Conservation (phyloP, 2,113 vertebrate species). For the Propithecus coquereli region DNA sequence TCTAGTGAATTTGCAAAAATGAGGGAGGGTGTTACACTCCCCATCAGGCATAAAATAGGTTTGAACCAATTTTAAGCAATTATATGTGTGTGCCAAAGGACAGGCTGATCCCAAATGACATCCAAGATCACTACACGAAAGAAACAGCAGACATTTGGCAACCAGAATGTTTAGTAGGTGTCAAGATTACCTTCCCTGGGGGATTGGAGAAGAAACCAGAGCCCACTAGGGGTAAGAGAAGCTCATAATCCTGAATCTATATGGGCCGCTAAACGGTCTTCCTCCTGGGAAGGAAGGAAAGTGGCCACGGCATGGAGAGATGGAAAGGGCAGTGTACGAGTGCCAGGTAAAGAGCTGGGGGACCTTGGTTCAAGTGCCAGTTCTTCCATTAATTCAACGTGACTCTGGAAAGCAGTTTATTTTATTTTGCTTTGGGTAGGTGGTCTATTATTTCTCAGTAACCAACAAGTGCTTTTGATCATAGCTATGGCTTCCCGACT, state of each 20-base stretch:
- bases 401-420: background rate
- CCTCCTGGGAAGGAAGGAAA: background rate
- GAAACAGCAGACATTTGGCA: background rate
- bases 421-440: background rate
- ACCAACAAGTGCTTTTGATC: background rate
- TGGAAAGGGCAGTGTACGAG: background rate
- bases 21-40: background rate
- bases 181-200: background rate
- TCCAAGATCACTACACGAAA: background rate
- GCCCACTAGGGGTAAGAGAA: background rate
- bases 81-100: background rate
- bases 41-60: background rate
- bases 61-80: background rate
- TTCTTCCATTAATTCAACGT: background rate
- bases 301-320: background rate
- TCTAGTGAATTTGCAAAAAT: background rate
- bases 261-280: background rate
- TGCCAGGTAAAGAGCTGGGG: background rate
- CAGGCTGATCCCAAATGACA: background rate
- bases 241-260: background rate
- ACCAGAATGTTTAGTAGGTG: background rate
- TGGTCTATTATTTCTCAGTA: background rate
- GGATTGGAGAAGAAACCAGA: fast-evolving
- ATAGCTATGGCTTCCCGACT: background rate
- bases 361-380: background rate